A percentile compares a stretch with the other conserved stretches of the same genome.
Evolutionary conservation across 2,113 vertebrate genomes (phyloP).

Genomic region (Amblyopsis rosae): DNA sequence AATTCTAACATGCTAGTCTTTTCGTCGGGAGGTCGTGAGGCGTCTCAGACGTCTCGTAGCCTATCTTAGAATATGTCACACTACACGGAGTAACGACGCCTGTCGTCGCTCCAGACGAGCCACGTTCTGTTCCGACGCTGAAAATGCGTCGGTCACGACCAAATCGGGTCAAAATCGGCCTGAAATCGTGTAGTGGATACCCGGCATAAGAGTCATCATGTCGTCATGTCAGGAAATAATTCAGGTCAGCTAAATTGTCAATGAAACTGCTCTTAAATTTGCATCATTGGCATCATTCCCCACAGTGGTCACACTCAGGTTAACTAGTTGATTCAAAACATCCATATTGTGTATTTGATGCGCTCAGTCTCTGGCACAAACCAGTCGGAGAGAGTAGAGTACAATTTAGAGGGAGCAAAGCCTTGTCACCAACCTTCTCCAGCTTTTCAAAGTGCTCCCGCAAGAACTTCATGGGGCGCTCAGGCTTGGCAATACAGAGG

Average conservation of each 20-base stretch:
- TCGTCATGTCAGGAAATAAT: background rate
- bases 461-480: slow-evolving; percentile 94
- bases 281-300: slow-evolving; percentile 1
- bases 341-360: background rate
- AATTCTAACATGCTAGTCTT: too few relatives aligned
- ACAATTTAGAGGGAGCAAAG: slow-evolving; percentile 8
- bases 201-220: background rate
- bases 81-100: too few relatives aligned
- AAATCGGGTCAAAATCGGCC: too few relatives aligned
- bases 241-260: background rate
- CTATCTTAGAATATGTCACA: too few relatives aligned
- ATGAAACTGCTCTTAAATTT: background rate
- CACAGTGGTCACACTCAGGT: background rate
- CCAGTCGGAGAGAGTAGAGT: slow-evolving; percentile 2
- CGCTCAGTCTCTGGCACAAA: background rate
- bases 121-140: too few relatives aligned
- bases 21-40: too few relatives aligned
- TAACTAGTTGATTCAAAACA: background rate
- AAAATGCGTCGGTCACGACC: too few relatives aligned
- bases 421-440: slow-evolving; percentile 90
- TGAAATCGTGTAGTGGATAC: too few relatives aligned
- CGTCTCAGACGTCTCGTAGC: too few relatives aligned
- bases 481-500: slow-evolving; percentile 92
- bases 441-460: slow-evolving; percentile 95
- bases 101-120: too few relatives aligned